These are phyloP conservation scores for Phalacrocorax brasilianus DNA, from an alignment of 2,113 vertebrate species.

Conservation along the genomic window DNA sequence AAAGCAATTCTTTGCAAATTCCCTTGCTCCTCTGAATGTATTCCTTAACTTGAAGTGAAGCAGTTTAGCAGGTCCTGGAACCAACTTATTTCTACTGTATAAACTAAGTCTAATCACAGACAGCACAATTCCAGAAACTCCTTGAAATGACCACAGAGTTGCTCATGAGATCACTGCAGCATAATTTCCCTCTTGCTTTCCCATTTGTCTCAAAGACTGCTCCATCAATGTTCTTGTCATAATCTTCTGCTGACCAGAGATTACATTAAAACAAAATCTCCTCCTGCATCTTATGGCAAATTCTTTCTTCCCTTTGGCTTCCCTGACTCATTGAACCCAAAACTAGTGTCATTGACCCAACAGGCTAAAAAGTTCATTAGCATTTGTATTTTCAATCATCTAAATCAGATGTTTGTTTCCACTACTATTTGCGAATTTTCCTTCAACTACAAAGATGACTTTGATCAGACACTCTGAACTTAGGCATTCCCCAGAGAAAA, in stretches of 20 bases:
- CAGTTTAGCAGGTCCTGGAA: neutral
- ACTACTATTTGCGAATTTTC: constrained; percentile 2
- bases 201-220: neutral
- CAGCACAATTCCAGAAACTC: neutral
- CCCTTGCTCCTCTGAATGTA: neutral
- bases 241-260: neutral
- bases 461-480: neutral
- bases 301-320: neutral
- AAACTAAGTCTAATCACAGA: neutral
- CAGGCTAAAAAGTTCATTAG: neutral
- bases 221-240: neutral
- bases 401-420: constrained; percentile 24
- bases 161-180: neutral
- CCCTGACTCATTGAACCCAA: neutral
- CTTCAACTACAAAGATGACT: neutral
- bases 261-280: neutral
- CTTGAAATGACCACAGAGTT: constrained; percentile 5
- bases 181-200: neutral
- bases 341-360: neutral
- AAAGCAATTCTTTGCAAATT: neutral
- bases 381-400: neutral
- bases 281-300: neutral
- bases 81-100: neutral
- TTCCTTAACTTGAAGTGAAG: neutral
- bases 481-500: neutral